These are phyloP conservation scores for Odontophorus gujanensis DNA, from an alignment of 2,113 vertebrate species.

Conservation along the genomic window DNA sequence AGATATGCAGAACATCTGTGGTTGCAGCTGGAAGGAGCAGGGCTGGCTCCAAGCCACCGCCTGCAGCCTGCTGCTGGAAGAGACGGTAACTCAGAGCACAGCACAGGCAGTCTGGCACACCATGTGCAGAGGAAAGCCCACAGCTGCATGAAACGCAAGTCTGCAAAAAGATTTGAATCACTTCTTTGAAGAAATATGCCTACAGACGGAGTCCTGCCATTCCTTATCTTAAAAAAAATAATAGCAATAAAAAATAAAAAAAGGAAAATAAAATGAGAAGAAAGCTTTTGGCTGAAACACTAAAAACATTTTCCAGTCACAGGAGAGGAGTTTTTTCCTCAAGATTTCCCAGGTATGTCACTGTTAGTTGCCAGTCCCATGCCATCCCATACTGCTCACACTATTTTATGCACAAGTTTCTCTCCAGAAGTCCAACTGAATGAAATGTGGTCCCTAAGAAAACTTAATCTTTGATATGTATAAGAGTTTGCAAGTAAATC, in stretches of 20 bases:
- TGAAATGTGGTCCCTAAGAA: neutral
- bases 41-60: neutral
- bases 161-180: neutral
- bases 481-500: neutral
- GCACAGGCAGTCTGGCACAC: fast-evolving
- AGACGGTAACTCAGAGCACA: neutral
- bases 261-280: fast-evolving
- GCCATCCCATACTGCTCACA: neutral
- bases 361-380: neutral
- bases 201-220: neutral
- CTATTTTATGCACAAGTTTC: neutral
- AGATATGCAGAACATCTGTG: neutral
- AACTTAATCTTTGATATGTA: neutral
- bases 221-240: neutral
- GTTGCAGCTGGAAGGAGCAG: neutral
- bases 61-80: neutral
- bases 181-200: neutral
- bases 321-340: neutral
- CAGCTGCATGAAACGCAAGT: neutral
- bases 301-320: neutral
- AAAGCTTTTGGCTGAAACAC: neutral
- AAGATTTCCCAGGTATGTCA: neutral
- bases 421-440: neutral
- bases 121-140: neutral
- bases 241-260: too few species aligned